Base-by-base conservation (phyloP, 2,888 invertebrate genomes). In the Ctenicera cuprea region DNA sequence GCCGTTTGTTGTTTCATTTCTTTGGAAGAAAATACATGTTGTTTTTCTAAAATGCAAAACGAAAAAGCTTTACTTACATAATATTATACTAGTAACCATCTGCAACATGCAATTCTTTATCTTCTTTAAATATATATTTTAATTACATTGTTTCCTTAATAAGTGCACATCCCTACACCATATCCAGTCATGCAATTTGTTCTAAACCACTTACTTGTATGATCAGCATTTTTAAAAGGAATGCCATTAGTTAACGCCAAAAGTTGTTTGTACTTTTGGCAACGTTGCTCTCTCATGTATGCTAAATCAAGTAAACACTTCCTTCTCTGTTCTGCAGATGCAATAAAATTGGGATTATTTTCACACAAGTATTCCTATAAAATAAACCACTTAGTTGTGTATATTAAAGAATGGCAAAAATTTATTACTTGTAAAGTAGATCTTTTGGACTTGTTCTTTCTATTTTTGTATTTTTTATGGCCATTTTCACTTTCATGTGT, bases 261-360 rank as follows among this genome's bases (percentile, higher is more conserved):
- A 57, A 88, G 81, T 76, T 87, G 87, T 76, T 86, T 85, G 61
- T 87, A 86, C 73, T 88, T 86, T 78, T 88, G 83, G 75, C 87
- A 85, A 76, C 89, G 83, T 76, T 88, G 73, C 77, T 88, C 86
- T 50, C 89, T 84, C 74, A 89, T 80, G 59, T 87, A 85, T 14
- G 88, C 87, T 73, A 89, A 83, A 76, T 89, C 88, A 0, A 86
- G 84, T 77, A 90, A 82, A 75, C 87, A 88, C 57, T 88, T 87
- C 68, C 89, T 85, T 72, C 92, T 86, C 64, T 86, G 86, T 79
- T 91, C 90, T 0, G 92, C 90, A 59, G 89, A 87, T 54, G 88
- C 85, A 33, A 94, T 88, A 84, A 95, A 95, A 74, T 92, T 90
- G 0, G 95, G 95, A 37, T 92, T 90, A 79, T 94, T 93, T 76